phyloP scores from a whole-genome alignment of 2,888 invertebrate species.

The Drosophila ustulata region DNA sequence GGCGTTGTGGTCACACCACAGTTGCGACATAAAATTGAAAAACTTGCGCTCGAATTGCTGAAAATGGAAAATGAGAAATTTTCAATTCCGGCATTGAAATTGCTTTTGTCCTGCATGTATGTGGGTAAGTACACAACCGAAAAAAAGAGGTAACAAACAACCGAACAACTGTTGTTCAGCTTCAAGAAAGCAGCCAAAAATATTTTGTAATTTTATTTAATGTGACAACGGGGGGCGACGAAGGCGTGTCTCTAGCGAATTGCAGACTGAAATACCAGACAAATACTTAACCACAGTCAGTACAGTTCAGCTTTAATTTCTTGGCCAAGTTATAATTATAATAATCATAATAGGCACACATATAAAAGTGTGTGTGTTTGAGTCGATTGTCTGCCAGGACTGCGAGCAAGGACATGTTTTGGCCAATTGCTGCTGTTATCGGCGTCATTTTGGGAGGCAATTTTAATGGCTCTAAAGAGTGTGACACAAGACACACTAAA shows the following conservation, averaged over 20 bases:
- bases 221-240: slow-evolving; percentile 28
- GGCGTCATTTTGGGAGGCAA: slow-evolving; percentile 57
- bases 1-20: slow-evolving; percentile 85
- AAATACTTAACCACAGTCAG: neutral
- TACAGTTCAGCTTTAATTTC: neutral
- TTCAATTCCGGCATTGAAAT: slow-evolving; percentile 90
- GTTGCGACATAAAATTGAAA: slow-evolving; percentile 88
- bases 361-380: neutral
- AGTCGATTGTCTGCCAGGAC: slow-evolving; percentile 11
- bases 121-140: slow-evolving; percentile 86
- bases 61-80: slow-evolving; percentile 89
- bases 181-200: slow-evolving; percentile 34
- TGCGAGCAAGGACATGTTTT: slow-evolving; percentile 30
- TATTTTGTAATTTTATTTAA: slow-evolving; percentile 71
- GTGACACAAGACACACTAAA: slow-evolving; percentile 27
- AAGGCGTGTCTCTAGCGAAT: slow-evolving; percentile 4
- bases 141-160: slow-evolving; percentile 15
- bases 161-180: slow-evolving; percentile 34
- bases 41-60: slow-evolving; percentile 89
- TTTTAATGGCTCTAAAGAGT: slow-evolving; percentile 59
- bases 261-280: neutral
- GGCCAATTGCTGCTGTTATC: slow-evolving; percentile 48
- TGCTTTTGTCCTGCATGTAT: slow-evolving; percentile 92
- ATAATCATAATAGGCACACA: neutral
- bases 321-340: neutral